These are phyloP conservation scores for Colinus virginianus DNA, from an alignment of 2,113 vertebrate genomes.

Conservation along the genomic window DNA sequence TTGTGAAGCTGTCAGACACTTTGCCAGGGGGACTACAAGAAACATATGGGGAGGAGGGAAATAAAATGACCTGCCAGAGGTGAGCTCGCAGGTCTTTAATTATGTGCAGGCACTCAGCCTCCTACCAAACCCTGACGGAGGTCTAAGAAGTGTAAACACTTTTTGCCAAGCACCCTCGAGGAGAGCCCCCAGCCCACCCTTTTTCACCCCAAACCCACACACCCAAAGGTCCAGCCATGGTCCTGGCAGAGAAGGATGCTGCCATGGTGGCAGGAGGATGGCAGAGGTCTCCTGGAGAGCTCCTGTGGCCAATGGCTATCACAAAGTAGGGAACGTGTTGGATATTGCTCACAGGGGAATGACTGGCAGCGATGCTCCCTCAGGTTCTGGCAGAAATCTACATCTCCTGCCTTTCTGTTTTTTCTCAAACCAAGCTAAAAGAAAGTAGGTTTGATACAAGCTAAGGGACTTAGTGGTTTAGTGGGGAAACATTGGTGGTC, in stretches of 20 bases:
- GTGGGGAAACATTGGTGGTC: no score
- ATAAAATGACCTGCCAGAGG: background rate
- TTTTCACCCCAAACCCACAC: background rate
- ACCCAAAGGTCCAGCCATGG: background rate
- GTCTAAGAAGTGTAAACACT: background rate
- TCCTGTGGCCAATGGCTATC: background rate
- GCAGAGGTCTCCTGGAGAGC: background rate
- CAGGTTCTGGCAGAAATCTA: background rate
- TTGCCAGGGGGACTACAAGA: background rate
- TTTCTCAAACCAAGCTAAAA: background rate
- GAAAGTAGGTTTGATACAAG: rapidly evolving
- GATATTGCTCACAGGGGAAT: rapidly evolving
- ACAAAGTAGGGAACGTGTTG: rapidly evolving
- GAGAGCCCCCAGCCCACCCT: background rate
- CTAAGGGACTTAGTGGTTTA: no score
- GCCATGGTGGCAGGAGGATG: background rate
- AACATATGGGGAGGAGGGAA: background rate
- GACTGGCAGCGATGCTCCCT: background rate
- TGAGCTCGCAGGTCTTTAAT: background rate
- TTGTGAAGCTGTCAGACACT: background rate
- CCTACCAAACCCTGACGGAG: background rate
- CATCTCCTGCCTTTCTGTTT: background rate
- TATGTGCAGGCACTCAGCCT: background rate
- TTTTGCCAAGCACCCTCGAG: background rate
- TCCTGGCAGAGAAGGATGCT: background rate